phyloP scores from a whole-genome alignment of 2,888 invertebrate genomes.

The Drosophila macrospina region DNA sequence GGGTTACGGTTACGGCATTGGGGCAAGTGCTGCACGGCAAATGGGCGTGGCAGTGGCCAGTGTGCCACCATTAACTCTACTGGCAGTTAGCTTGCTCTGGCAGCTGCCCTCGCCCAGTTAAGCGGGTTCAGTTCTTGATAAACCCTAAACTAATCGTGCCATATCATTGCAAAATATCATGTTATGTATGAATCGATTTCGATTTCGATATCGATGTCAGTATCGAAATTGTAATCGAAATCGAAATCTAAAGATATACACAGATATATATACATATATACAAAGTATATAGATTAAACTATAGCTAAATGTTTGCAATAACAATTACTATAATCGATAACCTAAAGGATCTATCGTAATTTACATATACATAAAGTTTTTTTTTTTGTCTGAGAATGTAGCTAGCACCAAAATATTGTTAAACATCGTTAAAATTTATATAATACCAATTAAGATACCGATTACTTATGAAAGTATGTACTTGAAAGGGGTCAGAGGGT shows the following conservation, averaged over 20 bases:
- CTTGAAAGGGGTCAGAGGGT: slow-evolving; percentile 11
- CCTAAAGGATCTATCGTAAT: slow-evolving; percentile 27
- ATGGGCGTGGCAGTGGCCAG: slow-evolving; percentile 27
- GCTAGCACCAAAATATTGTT: slow-evolving; percentile 57
- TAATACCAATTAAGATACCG: slow-evolving; percentile 32
- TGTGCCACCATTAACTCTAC: slow-evolving; percentile 36
- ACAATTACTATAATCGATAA: slow-evolving; percentile 31
- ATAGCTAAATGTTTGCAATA: slow-evolving; percentile 32
- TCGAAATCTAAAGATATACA: slow-evolving; percentile 16
- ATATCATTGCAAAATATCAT: slow-evolving; percentile 76
- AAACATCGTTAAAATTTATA: slow-evolving; percentile 32
- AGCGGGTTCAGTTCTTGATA: slow-evolving; percentile 13
- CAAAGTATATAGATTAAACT: slow-evolving; percentile 32
- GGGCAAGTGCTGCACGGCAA: slow-evolving; percentile 25
- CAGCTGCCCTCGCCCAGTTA: slow-evolving; percentile 63
- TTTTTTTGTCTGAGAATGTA: slow-evolving; percentile 32
- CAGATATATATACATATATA: slow-evolving; percentile 35
- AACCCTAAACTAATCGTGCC: slow-evolving; percentile 65
- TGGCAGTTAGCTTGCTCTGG: slow-evolving; percentile 43
- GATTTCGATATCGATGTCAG: too few species aligned
- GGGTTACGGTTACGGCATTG: slow-evolving; percentile 36
- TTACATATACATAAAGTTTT: slow-evolving; percentile 28
- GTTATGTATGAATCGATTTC: slow-evolving; percentile 27
- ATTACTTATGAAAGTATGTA: slow-evolving; percentile 18
- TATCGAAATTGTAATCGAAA: too few species aligned